Percentiles rank a stretch among this genome's conserved stretches.
Conservation (phyloP, 2,888 invertebrate species). For the Brachyptera risi region DNA sequence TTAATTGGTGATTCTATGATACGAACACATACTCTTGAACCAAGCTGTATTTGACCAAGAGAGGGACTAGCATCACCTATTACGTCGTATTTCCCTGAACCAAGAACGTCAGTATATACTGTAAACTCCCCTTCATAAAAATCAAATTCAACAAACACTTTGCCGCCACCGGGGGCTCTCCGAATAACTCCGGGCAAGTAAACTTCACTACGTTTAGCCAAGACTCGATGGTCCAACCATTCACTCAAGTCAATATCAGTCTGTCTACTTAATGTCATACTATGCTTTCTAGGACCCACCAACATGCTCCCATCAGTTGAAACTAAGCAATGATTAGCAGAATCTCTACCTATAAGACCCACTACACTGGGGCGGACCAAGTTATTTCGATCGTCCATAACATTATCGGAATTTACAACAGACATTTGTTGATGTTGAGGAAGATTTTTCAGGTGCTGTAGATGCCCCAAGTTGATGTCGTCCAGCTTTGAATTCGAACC, state of each 20-base stretch:
- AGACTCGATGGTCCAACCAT: conserved; percentile 89
- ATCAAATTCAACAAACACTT: conserved; percentile 79
- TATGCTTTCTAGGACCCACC: not conserved
- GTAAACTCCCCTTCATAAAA: conserved; percentile 62
- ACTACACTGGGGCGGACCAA: not conserved
- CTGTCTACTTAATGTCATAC: conserved; percentile 29
- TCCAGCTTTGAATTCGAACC: conserved; percentile 24
- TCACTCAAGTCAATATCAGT: conserved; percentile 83
- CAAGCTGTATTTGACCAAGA: conserved; percentile 72
- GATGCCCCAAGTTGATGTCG: conserved; percentile 16
- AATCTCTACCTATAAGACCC: conserved; percentile 19
- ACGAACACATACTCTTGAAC: conserved; percentile 73
- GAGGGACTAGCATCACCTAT: conserved; percentile 91
- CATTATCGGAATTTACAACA: conserved; percentile 13
- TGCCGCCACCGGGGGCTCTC: conserved; percentile 54
- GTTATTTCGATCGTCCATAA: conserved; percentile 22
- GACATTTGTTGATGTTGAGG: conserved; percentile 22
- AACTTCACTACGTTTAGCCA: conserved; percentile 77
- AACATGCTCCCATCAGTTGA: conserved; percentile 28
- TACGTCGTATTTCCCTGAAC: conserved; percentile 76
- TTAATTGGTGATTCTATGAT: conserved; percentile 51
- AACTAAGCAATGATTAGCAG: conserved; percentile 38
- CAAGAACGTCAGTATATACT: conserved; percentile 63
- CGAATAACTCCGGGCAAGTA: conserved; percentile 88
- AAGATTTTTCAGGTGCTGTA: too few species aligned